Base-by-base conservation (phyloP, 1,140 invertebrate genomes). In the Caerostris darwini region DNA sequence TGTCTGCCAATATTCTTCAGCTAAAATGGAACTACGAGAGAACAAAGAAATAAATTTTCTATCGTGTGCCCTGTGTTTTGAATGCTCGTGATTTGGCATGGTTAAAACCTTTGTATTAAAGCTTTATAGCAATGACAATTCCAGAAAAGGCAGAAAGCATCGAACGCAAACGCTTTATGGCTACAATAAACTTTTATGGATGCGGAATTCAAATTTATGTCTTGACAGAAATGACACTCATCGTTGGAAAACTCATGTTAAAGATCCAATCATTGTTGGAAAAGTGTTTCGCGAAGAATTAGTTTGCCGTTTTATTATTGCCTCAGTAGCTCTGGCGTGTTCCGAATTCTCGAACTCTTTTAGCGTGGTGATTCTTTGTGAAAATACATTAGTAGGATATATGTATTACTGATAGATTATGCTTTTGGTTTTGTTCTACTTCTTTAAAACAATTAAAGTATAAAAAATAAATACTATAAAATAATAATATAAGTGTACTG, bases 31-130 rank as follows among this genome's bases (percentile, higher is more conserved):
- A 50, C 53, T 19, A 50, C 34, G 14, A 77, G 71, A 50, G 53
- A 77, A 77, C 71, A 77, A 77, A 77, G 71, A 77, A 77, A 77
- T 77, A 50, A 77, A 77, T 77, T 34, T 77, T 77, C 71, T 14
- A 50, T 53, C n/a, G 67, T n/a, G 7, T 0, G 7, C 12, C 12
- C 7, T 17, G 61, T 14, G 17, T 64, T 64, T 64, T 10, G 14
- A 64, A 64, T 14, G 17, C 12, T 64, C 61, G 17, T 10, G 17
- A 10, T 64, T 64, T 64, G 61, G 61, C 61, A 64, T 64, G 61
- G 61, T 67, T n/a, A 67, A 5, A 3, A 10, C 50, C 34, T 77
- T 50, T 3, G 34, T 77, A 50, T 77, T 77, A 77, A 77, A 50
- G 71, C 50, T 8, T 77, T 50, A 77, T 12, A 7, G 8, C 8